Base-by-base conservation (phyloP, 2,113 vertebrate species). In the Aptenodytes patagonicus region DNA sequence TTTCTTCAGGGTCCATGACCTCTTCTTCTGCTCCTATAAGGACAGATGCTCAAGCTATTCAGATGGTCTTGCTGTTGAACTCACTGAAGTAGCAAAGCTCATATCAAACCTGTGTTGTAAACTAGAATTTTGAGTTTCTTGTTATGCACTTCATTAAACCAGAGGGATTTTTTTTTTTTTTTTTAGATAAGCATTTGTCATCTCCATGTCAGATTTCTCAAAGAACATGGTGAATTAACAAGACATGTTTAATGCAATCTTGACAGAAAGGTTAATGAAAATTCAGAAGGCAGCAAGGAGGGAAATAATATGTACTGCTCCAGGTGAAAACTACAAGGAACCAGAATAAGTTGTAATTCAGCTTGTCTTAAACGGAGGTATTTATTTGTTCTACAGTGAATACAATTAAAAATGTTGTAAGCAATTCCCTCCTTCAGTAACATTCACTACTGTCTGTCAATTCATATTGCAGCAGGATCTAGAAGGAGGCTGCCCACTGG, bases 261-360 rank as follows among this genome's bases (percentile, higher is more conserved):
- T 97, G 96, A 92, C 92, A 91, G 71, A 95, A 95, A 97, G 88
- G 96, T 97, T 97, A 97, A 97, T 97, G 93, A 96, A 78, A 95
- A 97, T 95, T 95, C 75, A 75, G 87, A 83, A 91, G 36, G 69
- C 52, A 24, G 32, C 42, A 93, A 70, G 82, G 90, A 82, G 68
- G 80, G 72, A 88, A 95, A 93, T 89, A 81, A 61, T 89, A 31
- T 60, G 34, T 83, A 87, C 64, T 87, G 88, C 83, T 96, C 28
- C 76, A 47, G 62, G 71, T 84, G 58, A 71, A 94, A 94, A 68
- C 94, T 89, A 7, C 34, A 55, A 71, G 91, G 65, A 92, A 65
- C 31, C 55, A 88, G n/a, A 94, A 25, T 76, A 83, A 91, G 64
- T 42, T 86, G 68, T 88, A 72, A 88, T 91, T 94, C 77, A 66